phyloP scores from a whole-genome alignment of 2,797 vertebrate genomes.

The Siniperca undulata region DNA sequence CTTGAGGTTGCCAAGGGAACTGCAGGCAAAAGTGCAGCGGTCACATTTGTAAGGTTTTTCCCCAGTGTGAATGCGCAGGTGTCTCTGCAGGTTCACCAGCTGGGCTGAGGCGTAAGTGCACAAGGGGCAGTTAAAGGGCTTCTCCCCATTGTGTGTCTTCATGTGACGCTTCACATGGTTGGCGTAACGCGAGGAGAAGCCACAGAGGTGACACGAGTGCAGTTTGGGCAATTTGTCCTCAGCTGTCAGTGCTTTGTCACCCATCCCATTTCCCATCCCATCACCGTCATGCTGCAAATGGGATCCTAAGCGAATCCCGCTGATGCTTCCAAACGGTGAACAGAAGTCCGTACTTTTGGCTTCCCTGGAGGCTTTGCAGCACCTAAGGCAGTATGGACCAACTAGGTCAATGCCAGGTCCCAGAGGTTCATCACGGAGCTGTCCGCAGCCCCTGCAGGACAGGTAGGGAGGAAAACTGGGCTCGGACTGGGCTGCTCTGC shows the following conservation, averaged over 20 bases:
- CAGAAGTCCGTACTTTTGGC: constrained; percentile 76
- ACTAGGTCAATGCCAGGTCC: constrained; percentile 88
- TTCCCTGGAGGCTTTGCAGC: constrained; percentile 82
- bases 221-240: constrained; percentile 85
- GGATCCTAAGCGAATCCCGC: constrained; percentile 62
- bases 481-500: constrained; percentile 68
- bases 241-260: constrained; percentile 53
- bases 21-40: constrained; percentile 95
- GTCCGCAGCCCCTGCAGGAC: constrained; percentile 90
- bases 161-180: constrained; percentile 99
- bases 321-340: constrained; percentile 68
- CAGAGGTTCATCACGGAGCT: constrained; percentile 85
- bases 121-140: constrained; percentile 94
- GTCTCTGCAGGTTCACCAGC: constrained; percentile 96
- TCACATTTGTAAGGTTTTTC: constrained; percentile 97
- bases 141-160: constrained; percentile 99
- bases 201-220: constrained; percentile 94
- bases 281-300: constrained; percentile 61
- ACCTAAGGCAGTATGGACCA: constrained; percentile 85
- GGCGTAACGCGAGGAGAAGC: constrained; percentile 96
- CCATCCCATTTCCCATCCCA: constrained; percentile 47
- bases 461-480: constrained; percentile 83
- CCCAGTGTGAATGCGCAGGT: constrained; percentile 96
- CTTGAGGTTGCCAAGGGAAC: constrained; percentile 97
- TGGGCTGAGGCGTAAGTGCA: constrained; percentile 97